Conservation (phyloP, 2,113 vertebrate species). For the Lepus timidus region DNA sequence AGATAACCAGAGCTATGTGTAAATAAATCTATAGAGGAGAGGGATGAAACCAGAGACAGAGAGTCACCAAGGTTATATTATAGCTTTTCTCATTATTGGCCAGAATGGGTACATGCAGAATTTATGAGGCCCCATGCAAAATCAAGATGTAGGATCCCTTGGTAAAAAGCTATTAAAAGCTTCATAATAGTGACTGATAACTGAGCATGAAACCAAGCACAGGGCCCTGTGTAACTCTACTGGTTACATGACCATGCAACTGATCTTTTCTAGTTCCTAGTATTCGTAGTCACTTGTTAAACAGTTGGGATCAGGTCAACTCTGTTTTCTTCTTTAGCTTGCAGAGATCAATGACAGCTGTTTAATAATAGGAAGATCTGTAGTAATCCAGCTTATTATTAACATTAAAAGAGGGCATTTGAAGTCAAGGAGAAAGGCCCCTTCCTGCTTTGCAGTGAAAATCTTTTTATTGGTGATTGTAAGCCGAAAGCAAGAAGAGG, state of each 20-base stretch:
- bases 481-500: conserved; percentile 29
- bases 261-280: neutral
- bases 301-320: neutral
- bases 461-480: conserved; percentile 52
- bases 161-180: neutral
- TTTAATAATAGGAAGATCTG: neutral
- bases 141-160: neutral
- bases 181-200: neutral
- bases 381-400: neutral
- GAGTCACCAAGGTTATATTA: neutral
- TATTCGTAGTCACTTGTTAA: neutral
- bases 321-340: neutral
- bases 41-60: neutral
- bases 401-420: neutral
- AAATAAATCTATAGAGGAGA: neutral
- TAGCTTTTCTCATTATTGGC: neutral
- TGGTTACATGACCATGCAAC: neutral
- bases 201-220: neutral
- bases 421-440: neutral
- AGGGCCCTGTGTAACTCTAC: fast-evolving
- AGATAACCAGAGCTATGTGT: neutral
- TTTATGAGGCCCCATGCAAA: neutral
- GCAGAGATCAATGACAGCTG: neutral
- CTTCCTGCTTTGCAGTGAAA: neutral
- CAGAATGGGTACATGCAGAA: neutral